Base-by-base conservation (phyloP, 1,140 invertebrate species). In the Leptinotarsa texana region DNA sequence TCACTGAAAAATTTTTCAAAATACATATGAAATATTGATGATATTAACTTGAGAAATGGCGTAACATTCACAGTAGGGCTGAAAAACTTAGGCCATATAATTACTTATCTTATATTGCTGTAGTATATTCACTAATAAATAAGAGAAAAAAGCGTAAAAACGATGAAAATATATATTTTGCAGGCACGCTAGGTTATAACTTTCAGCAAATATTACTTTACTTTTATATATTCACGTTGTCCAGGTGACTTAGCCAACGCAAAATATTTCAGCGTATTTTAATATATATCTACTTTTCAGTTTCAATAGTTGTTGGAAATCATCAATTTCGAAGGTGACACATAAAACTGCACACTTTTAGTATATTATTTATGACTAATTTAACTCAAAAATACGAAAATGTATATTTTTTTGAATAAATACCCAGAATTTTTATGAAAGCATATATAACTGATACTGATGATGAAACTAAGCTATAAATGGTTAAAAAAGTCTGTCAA, bases 131-230 rank as follows among this genome's bases (percentile, higher is more conserved):
- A 57, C 51, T 57, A 57, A 57, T 18, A 57, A 57, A 57, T 57
- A 18, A 57, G 51, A 57, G 51, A n/a, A 33, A 67, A 27, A 67
- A 67, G 65, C 65, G 42, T 67, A 67, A 67, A 33, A 67, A 67
- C 17, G 65, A 67, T n/a, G 27, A 42, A 67, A 67, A 67, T 67
- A 67, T 18, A 67, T 33, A 67, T 67, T 57, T 57, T 57, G 42
- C 65, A 67, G 65, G 65, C 65, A 67, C 65, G 65, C 65, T 67
- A 67, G 65, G 65, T 67, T 27, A 67, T 67, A 67, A 67, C 42
- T 24, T 67, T 67, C 42, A 67, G 65, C 65, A 67, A 67, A 67
- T 67, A 67, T 67, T 67, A 67, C 65, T 67, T 67, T 67, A 67
- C 65, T 67, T 67, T 67, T 33, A 17, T 27, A 67, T 42, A 67